These are phyloP conservation scores for Clupea harengus DNA, from an alignment of 2,113 vertebrate genomes.

Conservation along the genomic window DNA sequence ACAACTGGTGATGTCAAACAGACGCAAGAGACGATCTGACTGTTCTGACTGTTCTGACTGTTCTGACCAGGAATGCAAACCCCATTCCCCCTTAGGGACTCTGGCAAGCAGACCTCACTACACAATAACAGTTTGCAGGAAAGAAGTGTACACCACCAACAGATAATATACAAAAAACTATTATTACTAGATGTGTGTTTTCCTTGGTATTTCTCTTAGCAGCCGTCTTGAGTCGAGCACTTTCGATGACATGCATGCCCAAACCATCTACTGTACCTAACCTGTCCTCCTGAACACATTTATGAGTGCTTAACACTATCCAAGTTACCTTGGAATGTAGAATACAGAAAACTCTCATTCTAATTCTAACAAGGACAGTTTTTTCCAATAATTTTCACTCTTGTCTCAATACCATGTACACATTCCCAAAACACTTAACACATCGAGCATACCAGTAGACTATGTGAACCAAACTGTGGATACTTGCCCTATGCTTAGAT, in stretches of 20 bases:
- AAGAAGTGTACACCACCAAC: neutral
- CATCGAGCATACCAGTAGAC: no score
- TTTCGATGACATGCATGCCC: neutral
- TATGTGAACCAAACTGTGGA: no score
- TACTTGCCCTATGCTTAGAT: no score
- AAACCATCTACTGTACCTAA: neutral
- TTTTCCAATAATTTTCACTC: no score
- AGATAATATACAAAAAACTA: no score
- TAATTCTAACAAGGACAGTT: neutral
- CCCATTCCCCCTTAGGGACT: neutral
- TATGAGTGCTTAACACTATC: neutral
- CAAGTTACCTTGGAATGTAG: neutral
- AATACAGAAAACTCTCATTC: neutral
- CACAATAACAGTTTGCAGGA: neutral
- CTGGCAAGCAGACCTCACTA: neutral
- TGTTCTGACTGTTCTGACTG: neutral
- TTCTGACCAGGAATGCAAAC: neutral
- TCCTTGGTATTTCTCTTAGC: neutral
- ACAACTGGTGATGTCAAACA: neutral
- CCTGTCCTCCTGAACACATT: neutral
- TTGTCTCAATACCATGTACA: no score
- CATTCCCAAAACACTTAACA: no score
- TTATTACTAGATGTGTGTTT: neutral
- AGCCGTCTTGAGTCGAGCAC: neutral
- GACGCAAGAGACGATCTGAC: neutral